phyloP scores from a whole-genome alignment of 2,797 vertebrate species.

The Xiphorhynchus erythropygius region DNA sequence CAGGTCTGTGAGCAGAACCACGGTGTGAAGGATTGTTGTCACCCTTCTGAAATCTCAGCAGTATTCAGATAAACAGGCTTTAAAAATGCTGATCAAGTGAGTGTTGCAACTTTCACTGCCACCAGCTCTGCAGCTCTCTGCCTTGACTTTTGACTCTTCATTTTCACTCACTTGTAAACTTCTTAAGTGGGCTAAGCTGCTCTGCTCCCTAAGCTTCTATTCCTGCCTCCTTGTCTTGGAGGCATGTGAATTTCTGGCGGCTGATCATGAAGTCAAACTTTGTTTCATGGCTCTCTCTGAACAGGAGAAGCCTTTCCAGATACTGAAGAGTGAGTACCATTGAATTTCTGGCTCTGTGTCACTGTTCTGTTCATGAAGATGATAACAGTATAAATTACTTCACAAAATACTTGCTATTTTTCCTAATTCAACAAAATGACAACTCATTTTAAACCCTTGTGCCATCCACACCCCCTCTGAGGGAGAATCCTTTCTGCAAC shows the following conservation, averaged over 20 bases:
- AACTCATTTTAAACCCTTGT: neutral
- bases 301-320: neutral
- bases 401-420: neutral
- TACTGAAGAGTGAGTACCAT: neutral
- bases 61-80: neutral
- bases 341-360: neutral
- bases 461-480: neutral
- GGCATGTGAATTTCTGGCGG: neutral
- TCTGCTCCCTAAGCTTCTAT: neutral
- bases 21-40: neutral
- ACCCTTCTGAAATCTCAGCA: neutral
- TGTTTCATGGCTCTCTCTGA: neutral
- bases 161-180: neutral
- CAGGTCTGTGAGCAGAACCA: neutral
- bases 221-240: neutral
- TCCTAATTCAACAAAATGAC: neutral
- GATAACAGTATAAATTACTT: neutral
- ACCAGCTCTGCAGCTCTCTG: neutral
- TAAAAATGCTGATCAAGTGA: neutral
- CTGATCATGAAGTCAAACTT: neutral
- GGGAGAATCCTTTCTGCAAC: neutral
- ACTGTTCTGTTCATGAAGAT: neutral
- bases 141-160: neutral
- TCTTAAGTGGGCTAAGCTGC: neutral
- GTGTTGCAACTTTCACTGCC: neutral